A percentile compares a stretch with the other conserved stretches of the same genome.
phyloP scores from a whole-genome alignment of 2,797 vertebrate species.

The Sebastes oblongus region DNA sequence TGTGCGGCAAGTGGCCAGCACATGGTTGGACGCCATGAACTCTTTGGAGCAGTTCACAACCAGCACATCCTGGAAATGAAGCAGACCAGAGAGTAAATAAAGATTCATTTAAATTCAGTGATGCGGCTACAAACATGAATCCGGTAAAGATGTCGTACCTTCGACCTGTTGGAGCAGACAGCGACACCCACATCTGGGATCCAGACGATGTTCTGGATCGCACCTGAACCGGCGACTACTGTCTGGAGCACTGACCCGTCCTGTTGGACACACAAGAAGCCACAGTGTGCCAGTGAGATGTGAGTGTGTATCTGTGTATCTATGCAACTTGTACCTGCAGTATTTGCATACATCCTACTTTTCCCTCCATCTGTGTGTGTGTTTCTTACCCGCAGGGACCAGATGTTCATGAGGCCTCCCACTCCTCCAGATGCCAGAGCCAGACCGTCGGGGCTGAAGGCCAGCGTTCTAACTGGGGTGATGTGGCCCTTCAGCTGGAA shows the following conservation, averaged over 20 bases:
- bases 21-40: slow-evolving; percentile 89
- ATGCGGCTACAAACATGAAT: not conserved
- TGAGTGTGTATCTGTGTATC: not conserved
- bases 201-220: slow-evolving; percentile 95
- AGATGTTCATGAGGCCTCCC: slow-evolving; percentile 97
- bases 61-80: slow-evolving; percentile 87
- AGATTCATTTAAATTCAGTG: not conserved
- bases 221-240: slow-evolving; percentile 93
- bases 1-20: slow-evolving; percentile 93
- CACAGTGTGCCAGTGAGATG: not conserved
- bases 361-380: no score
- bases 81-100: not conserved
- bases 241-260: slow-evolving; percentile 96
- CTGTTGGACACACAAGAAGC: slow-evolving; percentile 70
- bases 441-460: slow-evolving; percentile 93
- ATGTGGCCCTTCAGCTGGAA: slow-evolving; percentile 95
- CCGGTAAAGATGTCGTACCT: slow-evolving; percentile 77
- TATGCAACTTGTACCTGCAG: not conserved
- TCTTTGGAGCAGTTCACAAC: slow-evolving; percentile 94
- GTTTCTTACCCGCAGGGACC: slow-evolving; percentile 88
- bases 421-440: slow-evolving; percentile 92
- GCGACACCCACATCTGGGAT: slow-evolving; percentile 97
- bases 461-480: slow-evolving; percentile 91
- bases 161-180: slow-evolving; percentile 96
- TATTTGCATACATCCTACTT: not conserved